Conservation (phyloP, 2,797 vertebrate genomes). For the Argyrosomus regius region DNA sequence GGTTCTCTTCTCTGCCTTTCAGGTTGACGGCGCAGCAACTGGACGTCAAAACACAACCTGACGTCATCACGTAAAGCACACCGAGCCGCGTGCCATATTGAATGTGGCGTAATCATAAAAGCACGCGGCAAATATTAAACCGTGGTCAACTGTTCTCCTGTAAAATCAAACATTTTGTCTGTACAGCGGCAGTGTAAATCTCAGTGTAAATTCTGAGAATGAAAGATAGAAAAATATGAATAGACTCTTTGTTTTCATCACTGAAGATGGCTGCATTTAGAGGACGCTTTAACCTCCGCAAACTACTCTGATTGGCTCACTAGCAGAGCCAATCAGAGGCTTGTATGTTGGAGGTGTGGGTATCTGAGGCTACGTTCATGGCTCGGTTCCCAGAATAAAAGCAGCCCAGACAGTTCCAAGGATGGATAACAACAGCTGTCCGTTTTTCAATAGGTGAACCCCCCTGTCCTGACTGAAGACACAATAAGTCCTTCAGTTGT, state of each 20-base stretch:
- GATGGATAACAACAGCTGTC: not conserved
- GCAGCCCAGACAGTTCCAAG: not conserved
- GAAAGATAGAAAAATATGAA: not conserved
- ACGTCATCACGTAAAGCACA: constrained; percentile 50
- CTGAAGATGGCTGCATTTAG: constrained; percentile 21
- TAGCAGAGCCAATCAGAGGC: constrained; percentile 40
- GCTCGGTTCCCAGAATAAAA: constrained; percentile 35
- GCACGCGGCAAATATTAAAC: not conserved
- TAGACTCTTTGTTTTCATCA: constrained; percentile 7
- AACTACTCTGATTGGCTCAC: constrained; percentile 64
- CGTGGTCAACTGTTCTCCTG: fast-evolving
- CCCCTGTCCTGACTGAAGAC: not conserved
- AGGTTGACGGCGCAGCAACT: constrained; percentile 1
- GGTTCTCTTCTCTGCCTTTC: constrained; percentile 17
- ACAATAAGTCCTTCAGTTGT: not conserved
- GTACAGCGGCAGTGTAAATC: not conserved
- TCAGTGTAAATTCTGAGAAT: fast-evolving
- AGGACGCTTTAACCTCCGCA: not conserved
- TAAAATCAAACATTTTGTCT: fast-evolving
- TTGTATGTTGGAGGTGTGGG: constrained; percentile 26
- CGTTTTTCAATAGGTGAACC: too few relatives aligned
- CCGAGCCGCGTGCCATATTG: constrained; percentile 27
- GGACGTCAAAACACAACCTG: constrained; percentile 40
- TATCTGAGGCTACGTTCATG: not conserved
- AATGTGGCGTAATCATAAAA: not conserved